Base-by-base conservation (phyloP, 2,797 vertebrate species). In the Xenopus petersii region DNA sequence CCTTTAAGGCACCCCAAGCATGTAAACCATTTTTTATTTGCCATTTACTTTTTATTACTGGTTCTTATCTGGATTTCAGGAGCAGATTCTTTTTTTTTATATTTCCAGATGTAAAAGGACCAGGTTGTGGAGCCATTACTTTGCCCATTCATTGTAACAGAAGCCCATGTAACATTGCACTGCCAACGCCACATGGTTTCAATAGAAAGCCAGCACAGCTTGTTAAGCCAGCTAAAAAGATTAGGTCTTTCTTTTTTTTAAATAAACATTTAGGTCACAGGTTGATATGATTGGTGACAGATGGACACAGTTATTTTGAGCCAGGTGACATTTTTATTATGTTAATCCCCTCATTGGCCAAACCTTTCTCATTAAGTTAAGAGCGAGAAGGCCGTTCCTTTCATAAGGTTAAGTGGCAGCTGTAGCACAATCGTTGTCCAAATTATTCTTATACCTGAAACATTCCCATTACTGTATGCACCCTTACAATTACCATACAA, bases 291-390 rank as follows among this genome's bases (percentile, higher is more conserved):
- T 46, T 49, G 59, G 70, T 71, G 56, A 71, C 70, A 77, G 70
- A 73, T 73, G 58, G 48, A 10, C 56, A 58, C 15, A 36, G 64
- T 68, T 47, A 77, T 73, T 67, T 33, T n/a, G 6, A 12, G 69
- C 70, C 58, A 71, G 69, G 75, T 77, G 69, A 77, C 75, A 68
- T 63, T 73, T 73, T 68, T 68, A 73, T 77, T 77, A 72, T 77
- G 68, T 24, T 76, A 60, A 77, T 72, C 75, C 58, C 36, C 15
- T 47, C 16, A 5, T 26, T 30, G 58, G 49, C 58, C 59, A 77
- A 67, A 67, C 47, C 64, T 30, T 55, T 36, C 63, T 54, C 21
- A 46, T 60, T 71, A 70, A 54, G 36, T 58, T 64, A 36, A 67
- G 58, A 56, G 33, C 26, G 15, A 42, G 26, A 58, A 48, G 51